Evolutionary conservation across 1,140 invertebrate genomes (phyloP).

Genomic region (Cydia splendana): DNA sequence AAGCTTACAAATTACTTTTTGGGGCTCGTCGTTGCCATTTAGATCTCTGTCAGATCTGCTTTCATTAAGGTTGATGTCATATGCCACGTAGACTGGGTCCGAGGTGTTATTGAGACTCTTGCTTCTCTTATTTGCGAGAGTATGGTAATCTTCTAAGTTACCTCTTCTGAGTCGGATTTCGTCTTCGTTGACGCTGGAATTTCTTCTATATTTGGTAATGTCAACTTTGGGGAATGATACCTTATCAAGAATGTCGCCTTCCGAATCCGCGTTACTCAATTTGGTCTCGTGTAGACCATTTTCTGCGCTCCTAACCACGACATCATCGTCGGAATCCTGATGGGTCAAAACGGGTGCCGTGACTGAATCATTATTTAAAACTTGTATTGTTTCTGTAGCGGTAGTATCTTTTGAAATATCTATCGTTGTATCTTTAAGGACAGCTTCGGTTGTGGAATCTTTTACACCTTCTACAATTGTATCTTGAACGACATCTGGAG

Average conservation of each 20-base stretch:
- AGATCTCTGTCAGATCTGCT: slow-evolving; percentile 49
- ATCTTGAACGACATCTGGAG: slow-evolving; percentile 32
- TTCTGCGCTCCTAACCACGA: slow-evolving; percentile 33
- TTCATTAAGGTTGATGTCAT: slow-evolving; percentile 70
- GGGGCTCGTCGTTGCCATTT: slow-evolving; percentile 65
- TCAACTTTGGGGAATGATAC: slow-evolving; percentile 66
- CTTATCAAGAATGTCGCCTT: slow-evolving; percentile 59
- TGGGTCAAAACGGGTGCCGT: slow-evolving; percentile 24
- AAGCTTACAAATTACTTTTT: slow-evolving; percentile 71
- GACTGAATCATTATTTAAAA: not conserved
- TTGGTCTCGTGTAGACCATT: slow-evolving; percentile 17
- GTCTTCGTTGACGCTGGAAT: slow-evolving; percentile 74
- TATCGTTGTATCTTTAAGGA: slow-evolving; percentile 33
- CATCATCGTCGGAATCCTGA: slow-evolving; percentile 16
- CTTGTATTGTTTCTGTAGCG: slow-evolving; percentile 26
- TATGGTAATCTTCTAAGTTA: slow-evolving; percentile 70
- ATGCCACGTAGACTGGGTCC: slow-evolving; percentile 55
- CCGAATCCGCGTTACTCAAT: slow-evolving; percentile 48
- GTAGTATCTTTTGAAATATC: slow-evolving; percentile 27
- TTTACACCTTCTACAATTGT: slow-evolving; percentile 25
- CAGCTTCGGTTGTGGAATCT: slow-evolving; percentile 5
- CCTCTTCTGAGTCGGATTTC: slow-evolving; percentile 68
- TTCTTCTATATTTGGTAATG: slow-evolving; percentile 70
- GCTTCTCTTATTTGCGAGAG: slow-evolving; percentile 65
- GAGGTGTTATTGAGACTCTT: slow-evolving; percentile 68